Base-by-base conservation (phyloP, 2,888 invertebrate genomes). In the Netelia virgata region DNA sequence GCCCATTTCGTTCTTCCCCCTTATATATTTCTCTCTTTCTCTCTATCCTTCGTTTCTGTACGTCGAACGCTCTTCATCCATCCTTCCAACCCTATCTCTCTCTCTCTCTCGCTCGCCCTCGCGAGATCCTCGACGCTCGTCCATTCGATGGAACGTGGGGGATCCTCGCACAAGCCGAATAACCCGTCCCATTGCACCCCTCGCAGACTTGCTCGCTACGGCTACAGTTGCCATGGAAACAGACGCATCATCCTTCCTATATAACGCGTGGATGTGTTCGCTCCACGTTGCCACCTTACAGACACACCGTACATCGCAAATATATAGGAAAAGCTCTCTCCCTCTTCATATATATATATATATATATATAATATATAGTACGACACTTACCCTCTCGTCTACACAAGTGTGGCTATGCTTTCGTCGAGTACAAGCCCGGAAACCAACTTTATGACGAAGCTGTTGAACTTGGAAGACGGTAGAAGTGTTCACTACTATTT, bases 151-250 rank as follows among this genome's bases (percentile, higher is more conserved):
- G 74, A 81, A 64, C 69, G 50, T 87, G 86, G 86, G 88, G 88
- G 86, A 87, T 88, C 86, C 89, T 87, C 88, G 87, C 88, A 86
- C 86, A 85, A 87, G 86, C 80, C 86, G 86, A 86, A 84, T 84
- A 84, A 86, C 59, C 69, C 77, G 23, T 59, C 18, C 50, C 14
- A 14, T 63, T 53, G 18, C 57, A 43, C 63, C 66, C 72, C 68
- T 36, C 72, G 63, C 50, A 57, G 78, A 69, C 75, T 18, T 76
- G 18, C 73, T 66, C 66, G 61, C 78, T 88, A 87, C 87, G 87
- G 88, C 87, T 88, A 86, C 73, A 83, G 90, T 91, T 86, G 83
- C 90, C 88, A 91, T 91, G 90, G 91, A 89, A 90, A 90, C 91
- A 86, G 88, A 91, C 90, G 89, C 90, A 89, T 89, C 89, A 88